phyloP scores from a whole-genome alignment of 2,113 vertebrate species.

The Strix aluco region DNA sequence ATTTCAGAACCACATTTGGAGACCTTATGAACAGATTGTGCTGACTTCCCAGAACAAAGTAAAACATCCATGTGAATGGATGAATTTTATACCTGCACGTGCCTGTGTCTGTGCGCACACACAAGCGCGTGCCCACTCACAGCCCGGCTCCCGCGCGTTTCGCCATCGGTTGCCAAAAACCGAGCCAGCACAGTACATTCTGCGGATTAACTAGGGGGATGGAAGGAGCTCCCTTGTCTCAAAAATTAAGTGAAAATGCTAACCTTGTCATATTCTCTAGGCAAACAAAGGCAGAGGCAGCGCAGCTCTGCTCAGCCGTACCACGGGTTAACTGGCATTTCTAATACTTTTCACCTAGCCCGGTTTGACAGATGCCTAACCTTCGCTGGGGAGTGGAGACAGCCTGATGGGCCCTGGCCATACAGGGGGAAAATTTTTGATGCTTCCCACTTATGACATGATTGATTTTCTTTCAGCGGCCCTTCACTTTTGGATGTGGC shows the following conservation, averaged over 20 bases:
- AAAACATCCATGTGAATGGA: fast-evolving
- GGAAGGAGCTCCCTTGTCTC: slow-evolving; percentile 43
- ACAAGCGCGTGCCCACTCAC: fast-evolving
- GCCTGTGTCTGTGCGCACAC: fast-evolving
- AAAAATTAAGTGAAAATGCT: slow-evolving; percentile 67
- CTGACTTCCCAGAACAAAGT: not conserved
- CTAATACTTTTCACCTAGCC: slow-evolving; percentile 83
- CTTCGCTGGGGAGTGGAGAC: slow-evolving; percentile 80
- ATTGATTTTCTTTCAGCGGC: slow-evolving; percentile 94
- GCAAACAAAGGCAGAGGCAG: slow-evolving; percentile 70
- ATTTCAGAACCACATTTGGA: not conserved
- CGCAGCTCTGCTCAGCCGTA: slow-evolving; percentile 35
- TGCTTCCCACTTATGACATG: slow-evolving; percentile 91
- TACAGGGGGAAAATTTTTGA: slow-evolving; percentile 81
- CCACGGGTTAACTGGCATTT: slow-evolving; percentile 85
- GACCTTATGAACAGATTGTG: not conserved
- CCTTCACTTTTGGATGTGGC: slow-evolving; percentile 84
- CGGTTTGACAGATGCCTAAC: slow-evolving; percentile 84
- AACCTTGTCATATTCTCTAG: slow-evolving; percentile 61
- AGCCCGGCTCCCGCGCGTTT: not conserved
- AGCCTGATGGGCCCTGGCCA: slow-evolving; percentile 82
- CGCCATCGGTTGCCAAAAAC: not conserved
- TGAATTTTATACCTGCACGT: fast-evolving
- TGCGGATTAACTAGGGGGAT: not conserved
- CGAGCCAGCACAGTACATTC: not conserved